Percentiles rank a stretch among this genome's conserved stretches.
These are phyloP conservation scores for Drosophila lutescens DNA, from an alignment of 2,888 invertebrate species.

Conservation along the genomic window DNA sequence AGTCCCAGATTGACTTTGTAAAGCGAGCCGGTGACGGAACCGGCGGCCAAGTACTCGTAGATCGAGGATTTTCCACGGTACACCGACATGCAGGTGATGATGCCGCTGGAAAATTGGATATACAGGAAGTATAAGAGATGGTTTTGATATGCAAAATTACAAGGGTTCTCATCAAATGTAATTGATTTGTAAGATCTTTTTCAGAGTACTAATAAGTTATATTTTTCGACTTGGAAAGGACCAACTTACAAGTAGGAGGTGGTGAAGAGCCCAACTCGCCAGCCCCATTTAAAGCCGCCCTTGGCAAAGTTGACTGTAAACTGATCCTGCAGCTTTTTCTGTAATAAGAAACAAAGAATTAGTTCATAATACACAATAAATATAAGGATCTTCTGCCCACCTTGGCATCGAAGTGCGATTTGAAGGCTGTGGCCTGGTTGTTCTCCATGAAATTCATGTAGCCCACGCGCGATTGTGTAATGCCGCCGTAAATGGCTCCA, in stretches of 20 bases:
- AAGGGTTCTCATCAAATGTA: too few relatives aligned
- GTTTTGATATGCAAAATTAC: too few relatives aligned
- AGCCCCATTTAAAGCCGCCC: conserved; percentile 90
- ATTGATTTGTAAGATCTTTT: too few relatives aligned
- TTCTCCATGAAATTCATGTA: conserved; percentile 89
- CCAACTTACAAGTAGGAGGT: conserved; percentile 88
- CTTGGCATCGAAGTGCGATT: conserved; percentile 88
- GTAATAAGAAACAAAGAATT: conserved; percentile 66
- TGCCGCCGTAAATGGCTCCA: conserved; percentile 89
- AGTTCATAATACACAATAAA: rapidly evolving
- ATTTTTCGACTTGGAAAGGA: not conserved
- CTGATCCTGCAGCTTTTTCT: conserved; percentile 89
- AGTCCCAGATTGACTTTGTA: conserved; percentile 89
- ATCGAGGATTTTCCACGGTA: conserved; percentile 89
- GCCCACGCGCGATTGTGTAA: conserved; percentile 86
- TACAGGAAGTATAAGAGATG: too few relatives aligned
- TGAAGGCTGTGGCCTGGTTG: conserved; percentile 90
- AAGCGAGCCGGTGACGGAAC: conserved; percentile 87
- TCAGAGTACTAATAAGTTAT: too few relatives aligned
- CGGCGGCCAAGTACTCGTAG: conserved; percentile 88
- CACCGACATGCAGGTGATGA: conserved; percentile 87
- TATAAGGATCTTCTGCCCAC: conserved; percentile 78
- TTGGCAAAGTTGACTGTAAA: conserved; percentile 89
- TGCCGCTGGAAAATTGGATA: conserved; percentile 85
- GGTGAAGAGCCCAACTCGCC: conserved; percentile 88